Evolutionary conservation across 2,888 invertebrate genomes (phyloP), one percentile per base, ranked within the genome.

Genomic region (Dicranocentrus wangi): DNA sequence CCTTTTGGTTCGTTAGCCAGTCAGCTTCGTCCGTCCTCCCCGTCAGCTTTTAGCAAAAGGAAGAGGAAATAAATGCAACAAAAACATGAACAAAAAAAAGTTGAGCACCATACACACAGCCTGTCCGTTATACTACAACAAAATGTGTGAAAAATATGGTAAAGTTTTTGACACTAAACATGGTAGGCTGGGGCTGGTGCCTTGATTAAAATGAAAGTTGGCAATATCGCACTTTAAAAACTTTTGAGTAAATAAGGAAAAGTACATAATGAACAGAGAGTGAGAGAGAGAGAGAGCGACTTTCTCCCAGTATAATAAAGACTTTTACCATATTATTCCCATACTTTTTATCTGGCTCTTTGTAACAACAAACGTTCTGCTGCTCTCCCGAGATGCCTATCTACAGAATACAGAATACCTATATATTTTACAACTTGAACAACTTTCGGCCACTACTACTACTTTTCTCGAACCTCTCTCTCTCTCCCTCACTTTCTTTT

Each of bases 161-260:
- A 43, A 66, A 66, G 43, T 66, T 66, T 43, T 66, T 51, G 21
- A n/a, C 19, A 39, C n/a, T 1, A 66, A 42, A 47, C 13, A 47
- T 25, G 25, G 13, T 55, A 55, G 55, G 13, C 5, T 55, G 21
- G 19, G 7, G 28, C 21, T 43, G 15, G 47, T 66, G 23, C 13
- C 70, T 70, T 70, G 70, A 70, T 55, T 55, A 55, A 55, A 70
- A 70, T 58, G 23, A 70, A 70, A 70, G 70, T 70, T 70, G 55
- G 28, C 42, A 70, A 39, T 58, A 55, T 17, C 23, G 55, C 28
- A 39, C 19, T 58, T 58, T 19, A 19, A n/a, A 58, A 70, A 55
- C 39, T 70, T 70, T 58, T 58, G 70, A 70, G 70, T 58, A 70
- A 55, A 70, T 58, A 43, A 65, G 25, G 70, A 23, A 28, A 21